Evolutionary conservation across 1,140 invertebrate species (phyloP), one percentile per base, ranked within the genome.

Genomic region (Nymphalis io): DNA sequence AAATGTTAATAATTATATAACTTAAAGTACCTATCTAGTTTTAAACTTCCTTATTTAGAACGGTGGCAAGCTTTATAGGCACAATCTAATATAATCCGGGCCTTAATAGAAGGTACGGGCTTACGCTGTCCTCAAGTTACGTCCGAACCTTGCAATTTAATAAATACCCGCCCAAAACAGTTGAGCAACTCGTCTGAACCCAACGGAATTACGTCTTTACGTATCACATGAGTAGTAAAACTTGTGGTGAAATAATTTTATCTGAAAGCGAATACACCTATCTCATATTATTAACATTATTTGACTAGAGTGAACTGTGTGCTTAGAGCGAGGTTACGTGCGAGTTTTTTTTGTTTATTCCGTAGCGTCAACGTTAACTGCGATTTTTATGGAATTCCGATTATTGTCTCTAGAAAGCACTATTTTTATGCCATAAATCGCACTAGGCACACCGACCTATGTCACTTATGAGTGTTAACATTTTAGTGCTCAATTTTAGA

Each of bases 101-200:
- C 67, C 67, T 70, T 73, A 67, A 73, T 73, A 69, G 67, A 61
- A 73, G 67, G 72, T 69, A 40, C 60, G 65, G 67, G 73, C 73
- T 75, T 75, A 75, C 48, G 62, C 58, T 67, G 74, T 75, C 63
- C 67, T 71, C 70, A 62, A 75, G 70, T 68, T 72, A 75, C 61
- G 66, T 66, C 69, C 70, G 48, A 63, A 60, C 70, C 67, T 66
- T 62, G 70, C 74, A 61, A 55, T 75, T 75, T 72, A 72, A 75
- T 75, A 75, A 75, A 75, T 75, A 75, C 72, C 70, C 66, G 59
- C 59, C 59, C 69, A 57, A 68, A 72, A 75, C 66, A 68, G 70
- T 73, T 69, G 73, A 70, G 70, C 65, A 66, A 71, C 69, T 70
- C 61, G 40, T 69, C 39, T 60, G 40, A 61, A 62, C 60, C 68